Conservation (phyloP, 1,140 invertebrate species). For the Drosophila miranda region DNA sequence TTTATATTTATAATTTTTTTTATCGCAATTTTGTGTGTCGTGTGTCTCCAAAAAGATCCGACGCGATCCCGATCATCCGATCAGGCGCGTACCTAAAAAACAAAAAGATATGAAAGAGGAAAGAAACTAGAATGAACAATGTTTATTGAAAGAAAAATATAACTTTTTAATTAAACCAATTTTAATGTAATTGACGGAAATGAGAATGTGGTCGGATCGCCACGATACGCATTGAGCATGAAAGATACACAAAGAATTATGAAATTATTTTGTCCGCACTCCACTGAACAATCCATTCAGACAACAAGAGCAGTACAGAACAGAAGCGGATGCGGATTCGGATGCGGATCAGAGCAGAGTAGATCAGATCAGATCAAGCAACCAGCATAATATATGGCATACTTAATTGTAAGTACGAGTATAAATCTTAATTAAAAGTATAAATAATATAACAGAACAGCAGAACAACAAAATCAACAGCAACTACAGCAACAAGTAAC, state of each 20-base stretch:
- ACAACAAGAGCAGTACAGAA: slow-evolving; percentile 19
- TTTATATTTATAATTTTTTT: slow-evolving; percentile 61
- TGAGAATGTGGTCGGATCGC: slow-evolving; percentile 8
- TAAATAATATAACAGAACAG: slow-evolving; percentile 42
- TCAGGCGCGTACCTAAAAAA: slow-evolving; percentile 25
- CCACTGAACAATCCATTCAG: slow-evolving; percentile 36
- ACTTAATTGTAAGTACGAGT: slow-evolving; percentile 66
- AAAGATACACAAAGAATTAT: slow-evolving; percentile 22
- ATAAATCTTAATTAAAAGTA: slow-evolving; percentile 74
- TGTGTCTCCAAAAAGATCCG: slow-evolving; percentile 8
- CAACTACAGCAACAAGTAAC: slow-evolving; percentile 72
- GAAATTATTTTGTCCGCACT: slow-evolving; percentile 47
- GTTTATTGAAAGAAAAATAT: slow-evolving; percentile 55
- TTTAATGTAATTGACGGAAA: slow-evolving; percentile 58
- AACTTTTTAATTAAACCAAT: slow-evolving; percentile 70
- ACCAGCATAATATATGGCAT: slow-evolving; percentile 54
- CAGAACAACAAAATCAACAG: slow-evolving; percentile 55
- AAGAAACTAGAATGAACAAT: slow-evolving; percentile 8
- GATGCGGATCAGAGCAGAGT: background rate
- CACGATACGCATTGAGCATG: background rate
- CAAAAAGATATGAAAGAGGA: slow-evolving; percentile 13
- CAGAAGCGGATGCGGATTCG: slow-evolving; percentile 2
- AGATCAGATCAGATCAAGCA: slow-evolving; percentile 31
- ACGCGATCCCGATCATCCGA: slow-evolving; percentile 14
- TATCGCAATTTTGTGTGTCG: slow-evolving; percentile 34